Evolutionary conservation across 2,113 vertebrate genomes (phyloP).

Genomic region (Agelaius tricolor): DNA sequence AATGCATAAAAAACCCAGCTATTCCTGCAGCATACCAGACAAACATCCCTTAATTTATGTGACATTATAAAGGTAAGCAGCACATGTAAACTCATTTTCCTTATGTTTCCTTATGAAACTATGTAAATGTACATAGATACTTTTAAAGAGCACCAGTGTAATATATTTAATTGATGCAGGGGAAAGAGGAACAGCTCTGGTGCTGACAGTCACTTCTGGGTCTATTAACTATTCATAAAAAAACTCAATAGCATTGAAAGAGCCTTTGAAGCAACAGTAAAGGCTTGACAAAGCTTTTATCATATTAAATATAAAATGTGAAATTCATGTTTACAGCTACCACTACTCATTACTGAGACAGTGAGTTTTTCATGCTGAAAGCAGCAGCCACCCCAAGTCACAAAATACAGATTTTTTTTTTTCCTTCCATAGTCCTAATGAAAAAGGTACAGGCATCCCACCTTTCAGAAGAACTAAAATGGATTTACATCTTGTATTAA

Average conservation of each 20-base stretch:
- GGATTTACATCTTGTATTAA: background rate
- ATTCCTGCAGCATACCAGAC: background rate
- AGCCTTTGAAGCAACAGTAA: conserved; percentile 27
- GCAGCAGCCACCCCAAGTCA: background rate
- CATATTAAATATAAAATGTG: background rate
- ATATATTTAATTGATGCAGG: background rate
- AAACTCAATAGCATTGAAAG: background rate
- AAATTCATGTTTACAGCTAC: background rate
- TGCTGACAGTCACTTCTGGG: conserved; percentile 16
- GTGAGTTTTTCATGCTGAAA: background rate
- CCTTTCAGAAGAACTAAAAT: background rate
- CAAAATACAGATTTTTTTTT: background rate
- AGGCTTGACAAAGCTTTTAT: conserved; percentile 12
- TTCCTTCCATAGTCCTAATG: background rate
- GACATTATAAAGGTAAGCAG: background rate
- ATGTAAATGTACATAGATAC: background rate
- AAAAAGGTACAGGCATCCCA: background rate
- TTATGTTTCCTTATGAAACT: background rate
- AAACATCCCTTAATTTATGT: background rate
- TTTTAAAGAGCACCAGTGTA: background rate
- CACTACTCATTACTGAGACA: background rate
- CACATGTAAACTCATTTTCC: background rate
- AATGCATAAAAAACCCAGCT: background rate
- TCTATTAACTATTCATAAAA: conserved; percentile 49
- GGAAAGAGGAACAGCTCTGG: background rate